Evolutionary conservation across 1,140 invertebrate species (phyloP).

Genomic region (Eulimnadia texana): DNA sequence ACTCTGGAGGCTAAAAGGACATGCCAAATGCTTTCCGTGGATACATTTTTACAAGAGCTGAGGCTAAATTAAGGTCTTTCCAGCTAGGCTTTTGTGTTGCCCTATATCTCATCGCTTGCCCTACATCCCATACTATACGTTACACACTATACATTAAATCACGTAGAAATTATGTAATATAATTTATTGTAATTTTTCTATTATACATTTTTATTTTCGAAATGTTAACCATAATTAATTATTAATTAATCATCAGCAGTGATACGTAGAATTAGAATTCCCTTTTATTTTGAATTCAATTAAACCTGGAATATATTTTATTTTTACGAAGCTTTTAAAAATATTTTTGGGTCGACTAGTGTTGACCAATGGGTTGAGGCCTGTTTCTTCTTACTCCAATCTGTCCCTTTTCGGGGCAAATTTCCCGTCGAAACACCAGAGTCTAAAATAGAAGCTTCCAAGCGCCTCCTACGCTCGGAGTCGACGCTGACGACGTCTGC

Average conservation of each 20-base stretch:
- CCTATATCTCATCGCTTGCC: background rate
- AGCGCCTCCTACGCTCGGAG: background rate
- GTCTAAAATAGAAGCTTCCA: background rate
- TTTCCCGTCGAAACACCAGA: background rate
- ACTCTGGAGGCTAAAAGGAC: background rate
- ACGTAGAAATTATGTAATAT: too few species aligned
- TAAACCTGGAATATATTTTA: too few species aligned
- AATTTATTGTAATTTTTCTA: too few species aligned
- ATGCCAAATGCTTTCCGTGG: background rate
- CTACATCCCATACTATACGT: too few species aligned
- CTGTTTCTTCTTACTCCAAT: background rate
- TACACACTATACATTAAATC: too few species aligned
- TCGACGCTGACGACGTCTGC: background rate
- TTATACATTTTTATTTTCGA: too few species aligned
- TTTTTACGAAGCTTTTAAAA: too few species aligned
- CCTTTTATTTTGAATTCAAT: too few species aligned
- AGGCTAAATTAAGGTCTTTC: background rate
- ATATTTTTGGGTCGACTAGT: too few species aligned
- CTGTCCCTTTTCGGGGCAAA: background rate
- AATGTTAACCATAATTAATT: too few species aligned
- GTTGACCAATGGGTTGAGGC: background rate
- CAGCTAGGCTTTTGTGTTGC: background rate
- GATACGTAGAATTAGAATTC: too few species aligned
- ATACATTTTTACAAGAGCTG: background rate
- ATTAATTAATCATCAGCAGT: too few species aligned